Conservation (phyloP, 2,797 vertebrate genomes). For the Hydrophis major region DNA sequence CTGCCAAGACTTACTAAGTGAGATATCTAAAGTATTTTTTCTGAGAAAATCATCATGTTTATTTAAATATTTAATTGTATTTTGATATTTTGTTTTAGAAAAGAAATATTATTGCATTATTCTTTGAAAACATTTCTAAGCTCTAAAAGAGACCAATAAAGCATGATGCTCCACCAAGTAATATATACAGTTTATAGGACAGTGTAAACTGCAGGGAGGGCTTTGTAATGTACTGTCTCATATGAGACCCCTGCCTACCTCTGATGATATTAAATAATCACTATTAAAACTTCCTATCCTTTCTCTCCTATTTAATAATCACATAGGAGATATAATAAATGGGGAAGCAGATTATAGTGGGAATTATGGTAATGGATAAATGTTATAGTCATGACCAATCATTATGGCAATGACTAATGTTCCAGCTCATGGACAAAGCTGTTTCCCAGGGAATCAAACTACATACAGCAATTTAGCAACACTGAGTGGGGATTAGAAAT, state of each 20-base stretch:
- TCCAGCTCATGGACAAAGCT: neutral
- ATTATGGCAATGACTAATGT: neutral
- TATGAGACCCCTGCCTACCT: neutral
- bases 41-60: neutral
- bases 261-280: neutral
- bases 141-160: neutral
- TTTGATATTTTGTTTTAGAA: neutral
- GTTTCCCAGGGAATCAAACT: neutral
- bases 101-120: neutral
- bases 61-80: neutral
- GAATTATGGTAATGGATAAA: neutral
- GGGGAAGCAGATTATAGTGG: neutral
- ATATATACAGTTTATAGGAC: neutral
- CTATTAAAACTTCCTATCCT: neutral
- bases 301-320: neutral
- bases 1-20: neutral
- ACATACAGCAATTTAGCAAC: neutral
- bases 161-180: neutral
- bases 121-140: neutral
- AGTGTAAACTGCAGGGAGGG: neutral
- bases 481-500: neutral
- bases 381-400: neutral
- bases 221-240: neutral
- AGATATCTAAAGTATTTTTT: neutral
- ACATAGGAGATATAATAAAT: neutral